phyloP scores from a whole-genome alignment of 2,888 invertebrate species.

The Agrotis puta region DNA sequence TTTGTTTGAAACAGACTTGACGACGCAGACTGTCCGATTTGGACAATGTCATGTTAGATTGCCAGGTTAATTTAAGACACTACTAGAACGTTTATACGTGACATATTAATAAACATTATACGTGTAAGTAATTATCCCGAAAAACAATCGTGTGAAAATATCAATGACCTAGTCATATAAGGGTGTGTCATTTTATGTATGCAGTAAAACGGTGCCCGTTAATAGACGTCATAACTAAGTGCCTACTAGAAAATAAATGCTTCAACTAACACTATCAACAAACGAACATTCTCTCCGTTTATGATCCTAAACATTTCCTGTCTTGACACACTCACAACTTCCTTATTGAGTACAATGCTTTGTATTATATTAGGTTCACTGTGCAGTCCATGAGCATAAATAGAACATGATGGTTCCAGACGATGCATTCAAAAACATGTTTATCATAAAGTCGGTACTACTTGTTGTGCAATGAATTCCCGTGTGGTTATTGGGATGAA shows the following conservation, averaged over 20 bases:
- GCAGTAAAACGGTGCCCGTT: too few species aligned
- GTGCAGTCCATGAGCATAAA: neutral
- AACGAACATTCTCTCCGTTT: conserved; percentile 6
- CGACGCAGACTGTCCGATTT: too few species aligned
- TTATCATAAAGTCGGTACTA: neutral
- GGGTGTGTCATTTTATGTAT: neutral
- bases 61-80: too few species aligned
- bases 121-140: too few species aligned
- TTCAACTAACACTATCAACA: neutral
- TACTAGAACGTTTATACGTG: too few species aligned
- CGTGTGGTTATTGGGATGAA: conserved; percentile 19
- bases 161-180: neutral
- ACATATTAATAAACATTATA: too few species aligned
- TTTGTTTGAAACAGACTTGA: too few species aligned
- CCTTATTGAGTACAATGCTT: conserved; percentile 34
- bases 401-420: conserved; percentile 11
- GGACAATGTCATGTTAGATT: too few species aligned
- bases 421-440: conserved; percentile 4
- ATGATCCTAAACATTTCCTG: conserved; percentile 25
- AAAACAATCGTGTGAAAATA: too few species aligned
- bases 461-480: conserved; percentile 1
- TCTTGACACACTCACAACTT: conserved; percentile 16
- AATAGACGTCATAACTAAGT: neutral
- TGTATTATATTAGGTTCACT: conserved; percentile 4
- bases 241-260: neutral